Percentiles rank a stretch among this genome's conserved stretches.
These are phyloP conservation scores for Hipposideros armiger DNA, from an alignment of 2,113 vertebrate species.

Conservation along the genomic window DNA sequence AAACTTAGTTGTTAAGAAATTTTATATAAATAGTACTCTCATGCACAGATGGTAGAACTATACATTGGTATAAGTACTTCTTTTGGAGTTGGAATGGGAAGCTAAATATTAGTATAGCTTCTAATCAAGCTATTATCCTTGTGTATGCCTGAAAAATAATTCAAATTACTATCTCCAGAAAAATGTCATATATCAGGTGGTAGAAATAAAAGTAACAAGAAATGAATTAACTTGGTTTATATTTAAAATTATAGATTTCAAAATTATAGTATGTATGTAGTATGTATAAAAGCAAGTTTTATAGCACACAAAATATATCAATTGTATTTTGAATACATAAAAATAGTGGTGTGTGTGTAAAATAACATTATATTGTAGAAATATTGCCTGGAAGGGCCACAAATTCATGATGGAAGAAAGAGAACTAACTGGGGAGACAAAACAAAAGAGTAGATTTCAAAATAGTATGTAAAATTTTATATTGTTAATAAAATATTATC, in stretches of 20 bases:
- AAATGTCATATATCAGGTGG: not conserved
- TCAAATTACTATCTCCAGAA: not conserved
- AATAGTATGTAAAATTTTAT: not conserved
- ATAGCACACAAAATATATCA: not conserved
- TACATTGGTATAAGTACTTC: slow-evolving; percentile 31
- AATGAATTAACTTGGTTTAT: not conserved
- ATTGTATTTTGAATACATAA: not conserved
- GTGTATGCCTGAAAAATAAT: slow-evolving; percentile 38
- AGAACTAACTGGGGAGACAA: not conserved
- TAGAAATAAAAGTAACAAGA: not conserved
- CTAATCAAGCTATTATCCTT: slow-evolving; percentile 36
- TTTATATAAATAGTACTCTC: not conserved
- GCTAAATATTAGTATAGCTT: slow-evolving; percentile 30
- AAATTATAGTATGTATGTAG: not conserved
- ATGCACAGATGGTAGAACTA: slow-evolving; percentile 44
- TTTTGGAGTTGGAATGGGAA: slow-evolving; percentile 8
- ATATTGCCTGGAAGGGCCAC: not conserved
- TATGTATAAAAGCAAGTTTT: not conserved
- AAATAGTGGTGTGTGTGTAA: not conserved
- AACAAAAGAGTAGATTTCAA: not conserved
- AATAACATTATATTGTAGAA: not conserved
- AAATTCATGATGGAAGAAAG: not conserved
- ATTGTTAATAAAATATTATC: not conserved
- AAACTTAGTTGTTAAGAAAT: not conserved
- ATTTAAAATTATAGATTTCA: slow-evolving; percentile 5